Evolutionary conservation across 1,140 invertebrate genomes (phyloP).

Genomic region (Drosophila insularis): DNA sequence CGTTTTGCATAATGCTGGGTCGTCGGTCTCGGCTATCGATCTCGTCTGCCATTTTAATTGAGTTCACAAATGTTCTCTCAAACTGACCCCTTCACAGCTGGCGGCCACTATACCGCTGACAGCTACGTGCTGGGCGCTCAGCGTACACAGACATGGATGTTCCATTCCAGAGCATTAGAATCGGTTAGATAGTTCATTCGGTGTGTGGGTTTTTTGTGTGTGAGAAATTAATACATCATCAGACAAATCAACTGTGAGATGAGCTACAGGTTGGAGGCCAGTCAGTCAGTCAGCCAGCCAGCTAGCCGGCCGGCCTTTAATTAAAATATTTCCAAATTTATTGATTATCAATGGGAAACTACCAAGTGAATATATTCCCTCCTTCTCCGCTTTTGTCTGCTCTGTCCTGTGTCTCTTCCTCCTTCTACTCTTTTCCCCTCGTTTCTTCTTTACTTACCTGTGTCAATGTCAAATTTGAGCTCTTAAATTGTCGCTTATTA

Average conservation of each 20-base stretch:
- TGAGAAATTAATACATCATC: slow-evolving; percentile 78
- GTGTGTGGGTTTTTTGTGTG: slow-evolving; percentile 31
- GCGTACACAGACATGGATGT: slow-evolving; percentile 13
- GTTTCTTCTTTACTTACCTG: slow-evolving; percentile 34
- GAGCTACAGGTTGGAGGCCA: slow-evolving; percentile 23
- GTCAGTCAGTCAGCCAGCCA: not conserved
- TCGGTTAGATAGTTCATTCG: slow-evolving; percentile 56
- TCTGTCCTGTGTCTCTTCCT: not conserved
- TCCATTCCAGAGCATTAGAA: slow-evolving; percentile 20
- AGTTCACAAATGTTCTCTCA: slow-evolving; percentile 66
- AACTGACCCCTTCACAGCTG: slow-evolving; percentile 56
- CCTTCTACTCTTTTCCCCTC: not conserved
- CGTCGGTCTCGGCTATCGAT: slow-evolving; percentile 26
- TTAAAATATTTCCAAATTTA: slow-evolving; percentile 31
- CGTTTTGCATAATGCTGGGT: slow-evolving; percentile 52
- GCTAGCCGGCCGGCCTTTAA: slow-evolving; percentile 22
- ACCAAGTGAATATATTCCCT: not conserved
- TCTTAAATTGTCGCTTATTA: slow-evolving; percentile 79
- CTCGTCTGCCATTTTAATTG: slow-evolving; percentile 76
- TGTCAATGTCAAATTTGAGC: slow-evolving; percentile 74
- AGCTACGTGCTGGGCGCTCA: slow-evolving; percentile 62
- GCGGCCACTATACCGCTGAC: slow-evolving; percentile 60
- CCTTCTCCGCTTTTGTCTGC: not conserved
- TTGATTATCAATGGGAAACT: slow-evolving; percentile 1
- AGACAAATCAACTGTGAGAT: slow-evolving; percentile 48